Evolutionary conservation across 2,113 vertebrate species (phyloP).

Genomic region (Lophochroa leadbeateri): DNA sequence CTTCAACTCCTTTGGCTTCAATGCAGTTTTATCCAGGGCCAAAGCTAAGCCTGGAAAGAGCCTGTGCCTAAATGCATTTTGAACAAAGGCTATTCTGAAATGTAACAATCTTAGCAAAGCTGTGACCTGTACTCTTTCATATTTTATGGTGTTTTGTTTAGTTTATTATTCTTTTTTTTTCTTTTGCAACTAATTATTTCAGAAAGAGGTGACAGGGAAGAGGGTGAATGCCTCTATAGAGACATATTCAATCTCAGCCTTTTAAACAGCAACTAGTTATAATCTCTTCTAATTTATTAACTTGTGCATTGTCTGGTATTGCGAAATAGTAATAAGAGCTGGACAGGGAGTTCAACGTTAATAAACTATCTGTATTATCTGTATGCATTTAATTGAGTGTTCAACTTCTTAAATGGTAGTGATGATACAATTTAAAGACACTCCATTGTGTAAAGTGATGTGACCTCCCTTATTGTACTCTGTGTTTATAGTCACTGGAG

Average conservation of each 20-base stretch:
- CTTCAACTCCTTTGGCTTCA: not conserved
- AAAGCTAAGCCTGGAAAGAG: not conserved
- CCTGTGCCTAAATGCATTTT: not conserved
- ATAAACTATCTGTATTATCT: not conserved
- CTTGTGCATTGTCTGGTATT: not conserved
- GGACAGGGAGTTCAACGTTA: not conserved
- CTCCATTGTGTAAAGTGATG: not conserved
- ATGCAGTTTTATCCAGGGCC: not conserved
- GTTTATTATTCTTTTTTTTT: not conserved
- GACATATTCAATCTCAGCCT: not conserved
- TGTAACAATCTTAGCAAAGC: not conserved
- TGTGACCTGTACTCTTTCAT: not conserved
- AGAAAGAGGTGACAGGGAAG: not conserved
- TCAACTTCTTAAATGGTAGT: not conserved
- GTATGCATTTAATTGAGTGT: not conserved
- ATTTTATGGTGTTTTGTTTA: not conserved
- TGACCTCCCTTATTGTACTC: not conserved
- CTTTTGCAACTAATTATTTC: not conserved
- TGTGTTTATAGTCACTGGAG: not conserved
- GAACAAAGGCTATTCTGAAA: not conserved
- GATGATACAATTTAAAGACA: not conserved
- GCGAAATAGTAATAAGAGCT: not conserved
- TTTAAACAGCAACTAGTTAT: slow-evolving; percentile 4
- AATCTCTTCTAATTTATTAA: slow-evolving; percentile 15
- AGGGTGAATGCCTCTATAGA: not conserved